phyloP scores from a whole-genome alignment of 2,888 invertebrate genomes.

The Sesia bembeciformis region DNA sequence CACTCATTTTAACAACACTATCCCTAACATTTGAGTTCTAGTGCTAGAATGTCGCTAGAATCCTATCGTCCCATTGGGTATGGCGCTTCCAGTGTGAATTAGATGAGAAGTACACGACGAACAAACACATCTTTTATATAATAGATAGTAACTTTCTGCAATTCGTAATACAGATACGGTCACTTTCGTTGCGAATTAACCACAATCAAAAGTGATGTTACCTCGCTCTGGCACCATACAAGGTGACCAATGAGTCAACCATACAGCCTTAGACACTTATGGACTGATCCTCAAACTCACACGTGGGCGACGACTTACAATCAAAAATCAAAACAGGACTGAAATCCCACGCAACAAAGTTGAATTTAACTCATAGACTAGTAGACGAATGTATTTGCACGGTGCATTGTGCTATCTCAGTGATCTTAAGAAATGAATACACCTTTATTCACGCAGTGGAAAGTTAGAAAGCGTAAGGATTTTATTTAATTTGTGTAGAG shows the following conservation, averaged over 20 bases:
- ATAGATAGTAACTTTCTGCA: too few species aligned
- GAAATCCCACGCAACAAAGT: slow-evolving; percentile 12
- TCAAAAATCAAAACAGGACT: slow-evolving; percentile 13
- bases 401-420: background rate
- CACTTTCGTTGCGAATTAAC: background rate
- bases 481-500: background rate
- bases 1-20: too few species aligned
- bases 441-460: background rate
- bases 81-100: too few species aligned
- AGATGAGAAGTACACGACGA: too few species aligned
- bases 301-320: slow-evolving; percentile 10
- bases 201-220: background rate
- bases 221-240: slow-evolving; percentile 7
- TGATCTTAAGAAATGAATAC: background rate
- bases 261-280: slow-evolving; percentile 14
- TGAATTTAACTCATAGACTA: slow-evolving; percentile 9
- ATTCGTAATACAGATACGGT: background rate
- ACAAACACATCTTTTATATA: too few species aligned
- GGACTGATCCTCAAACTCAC: slow-evolving; percentile 3
- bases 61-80: too few species aligned
- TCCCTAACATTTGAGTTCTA: too few species aligned
- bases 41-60: too few species aligned
- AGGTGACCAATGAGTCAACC: slow-evolving; percentile 15
- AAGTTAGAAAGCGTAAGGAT: slow-evolving; percentile 5
- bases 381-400: slow-evolving; percentile 4